Base-by-base conservation (phyloP, 2,797 vertebrate species). In the Vultur gryphus region DNA sequence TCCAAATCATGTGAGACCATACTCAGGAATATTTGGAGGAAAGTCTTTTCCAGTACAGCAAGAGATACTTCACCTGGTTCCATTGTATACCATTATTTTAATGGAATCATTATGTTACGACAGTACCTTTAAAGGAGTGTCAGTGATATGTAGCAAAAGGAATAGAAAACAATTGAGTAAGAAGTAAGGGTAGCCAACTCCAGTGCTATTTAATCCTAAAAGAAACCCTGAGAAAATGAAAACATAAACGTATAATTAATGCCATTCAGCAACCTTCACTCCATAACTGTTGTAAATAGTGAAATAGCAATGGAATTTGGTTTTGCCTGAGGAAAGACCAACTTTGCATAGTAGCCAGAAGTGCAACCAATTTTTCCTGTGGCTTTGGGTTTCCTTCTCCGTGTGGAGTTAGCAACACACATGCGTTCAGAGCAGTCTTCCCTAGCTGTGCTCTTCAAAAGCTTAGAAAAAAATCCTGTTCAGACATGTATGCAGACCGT, bases 401-500 rank as follows among this genome's bases (percentile, higher is more conserved):
- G 15, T 24, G 4, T 58, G 66, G 21, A 44, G 24, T 16, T 46
- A 52, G 25, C 1, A 3, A n/a, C 9, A 37, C 18, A 7, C 2
- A 1, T 37, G 39, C 2, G 0, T 78, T 66, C 0, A 1, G 31
- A 78, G 35, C 12, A 71, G 11, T 67, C 25, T 72, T 84, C 28
- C 39, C 59, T 71, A 41, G 43, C 37, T 7, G 2, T 76, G 48
- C 16, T 69, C 35, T 84, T 76, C 64, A 73, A 39, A 79, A 84
- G 21, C 39, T n/a, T 52, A 31, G 24, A 4, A 49, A 61, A 86
- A 82, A 48, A 26, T 59, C 13, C 31, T 26, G 3, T 79, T 94
- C 65, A 81, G n/a, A 35, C 13, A 20, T 20, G 16, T 44, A 51
- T 44, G 24, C 28, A 55, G 67, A 35, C 39, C 26, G n/a, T 35